Base-by-base conservation (phyloP, 2,888 invertebrate species). In the Protonemura montana region DNA sequence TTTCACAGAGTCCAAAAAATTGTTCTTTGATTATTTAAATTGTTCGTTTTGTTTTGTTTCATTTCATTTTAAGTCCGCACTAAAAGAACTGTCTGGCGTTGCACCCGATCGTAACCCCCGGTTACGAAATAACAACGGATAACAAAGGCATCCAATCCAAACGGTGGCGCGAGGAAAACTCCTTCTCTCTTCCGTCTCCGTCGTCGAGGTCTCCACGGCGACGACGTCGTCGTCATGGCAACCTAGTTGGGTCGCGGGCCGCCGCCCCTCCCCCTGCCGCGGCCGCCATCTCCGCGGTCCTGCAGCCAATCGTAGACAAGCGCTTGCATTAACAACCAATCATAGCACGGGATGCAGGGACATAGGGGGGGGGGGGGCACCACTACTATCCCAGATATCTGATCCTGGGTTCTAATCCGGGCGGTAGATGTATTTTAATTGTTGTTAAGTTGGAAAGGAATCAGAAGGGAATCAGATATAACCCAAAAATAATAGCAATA, bases 171-270 rank as follows among this genome's bases (percentile, higher is more conserved):
- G 85, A 82, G 84, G 42, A 84, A 85, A 86, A 78, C 85, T 10
- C 35, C 5, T 35, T 35, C 59, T 59, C 21, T 87, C 86, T 87
- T 87, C 81, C 88, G 87, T 27, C 87, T 81, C 88, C 83, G 84
- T 86, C 87, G n/a, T 88, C 88, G 59, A 87, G 85, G 13, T 87
- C 88, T 83, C 88, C 86, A 29, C 87, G 86, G 7, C 88, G 86
- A 10, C 35, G 35, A 10, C 10, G 35, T 35, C 35, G 3, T 35
- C 35, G 35, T n/a, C n/a, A 41, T 21, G 59, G 6, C 35, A 10
- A 35, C 35, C 59, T 59, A 59, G 59, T 59, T 59, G 59, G 59
- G 59, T 13, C 59, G 59, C 3, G 59, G 59, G 59, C 59, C 59
- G 59, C 59, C 59, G 59, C 59, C 28, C 21, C 26, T 16, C 3